These are phyloP conservation scores for Brachyhypopomus gauderio DNA, from an alignment of 2,113 vertebrate species.

Conservation along the genomic window DNA sequence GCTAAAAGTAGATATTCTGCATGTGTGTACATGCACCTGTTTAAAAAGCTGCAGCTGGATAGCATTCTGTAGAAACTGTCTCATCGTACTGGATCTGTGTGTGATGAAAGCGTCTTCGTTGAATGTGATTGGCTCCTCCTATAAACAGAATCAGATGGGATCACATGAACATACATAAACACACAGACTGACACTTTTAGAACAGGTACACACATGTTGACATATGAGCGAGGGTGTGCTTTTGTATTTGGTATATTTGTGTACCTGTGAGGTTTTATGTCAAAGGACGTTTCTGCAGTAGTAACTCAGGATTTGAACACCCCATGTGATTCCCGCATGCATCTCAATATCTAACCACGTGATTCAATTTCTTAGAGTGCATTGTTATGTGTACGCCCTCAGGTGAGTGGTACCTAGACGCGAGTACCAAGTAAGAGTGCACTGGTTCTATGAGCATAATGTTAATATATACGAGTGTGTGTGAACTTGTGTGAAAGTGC, in stretches of 20 bases:
- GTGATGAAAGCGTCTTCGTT: slow-evolving; percentile 89
- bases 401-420: no score
- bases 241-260: no score
- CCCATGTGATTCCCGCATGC: no score
- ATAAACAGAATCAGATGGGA: slow-evolving; percentile 10
- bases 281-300: no score
- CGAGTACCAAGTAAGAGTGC: no score
- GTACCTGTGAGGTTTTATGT: no score
- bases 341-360: no score
- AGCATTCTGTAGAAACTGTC: slow-evolving; percentile 93
- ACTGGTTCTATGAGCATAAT: slow-evolving; percentile 87
- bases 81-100: slow-evolving; percentile 92
- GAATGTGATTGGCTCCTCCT: slow-evolving; percentile 96
- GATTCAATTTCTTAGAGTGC: no score
- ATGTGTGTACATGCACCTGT: slow-evolving; percentile 73
- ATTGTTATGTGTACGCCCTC: no score
- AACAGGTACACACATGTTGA: neutral
- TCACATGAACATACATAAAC: neutral
- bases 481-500: neutral
- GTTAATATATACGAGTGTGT: slow-evolving; percentile 81
- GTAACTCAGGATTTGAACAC: no score
- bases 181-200: neutral
- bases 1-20: slow-evolving; percentile 85
- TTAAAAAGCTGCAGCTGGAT: slow-evolving; percentile 98
- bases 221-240: no score